Percentiles rank a stretch among this genome's conserved stretches.
Conservation (phyloP, 23 tunicate species). For the Styela plicata region DNA sequence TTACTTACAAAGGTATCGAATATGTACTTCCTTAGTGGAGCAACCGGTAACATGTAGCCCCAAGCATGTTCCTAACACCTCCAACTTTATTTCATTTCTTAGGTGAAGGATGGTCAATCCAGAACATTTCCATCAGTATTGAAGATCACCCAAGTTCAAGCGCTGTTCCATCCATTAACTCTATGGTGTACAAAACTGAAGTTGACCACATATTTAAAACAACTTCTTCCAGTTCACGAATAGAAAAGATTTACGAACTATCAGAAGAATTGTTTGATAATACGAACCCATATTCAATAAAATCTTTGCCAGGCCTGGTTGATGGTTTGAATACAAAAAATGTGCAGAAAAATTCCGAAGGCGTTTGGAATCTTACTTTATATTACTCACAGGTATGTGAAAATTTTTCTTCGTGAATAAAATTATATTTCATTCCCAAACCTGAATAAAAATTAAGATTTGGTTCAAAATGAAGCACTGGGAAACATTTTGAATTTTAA, state of each 20-base stretch:
- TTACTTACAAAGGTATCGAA: no score
- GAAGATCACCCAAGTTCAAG: slow-evolving; percentile 29
- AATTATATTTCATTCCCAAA: no score
- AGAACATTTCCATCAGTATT: slow-evolving; percentile 5
- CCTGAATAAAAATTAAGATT: no score
- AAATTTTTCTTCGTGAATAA: no score
- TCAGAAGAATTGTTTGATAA: not conserved
- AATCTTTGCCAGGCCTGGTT: not conserved
- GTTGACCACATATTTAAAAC: slow-evolving; percentile 35
- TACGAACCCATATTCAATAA: not conserved
- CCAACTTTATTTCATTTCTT: no score
- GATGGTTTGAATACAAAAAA: not conserved
- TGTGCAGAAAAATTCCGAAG: not conserved
- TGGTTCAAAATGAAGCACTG: no score
- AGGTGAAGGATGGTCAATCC: slow-evolving; percentile 25
- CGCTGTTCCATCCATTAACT: not conserved
- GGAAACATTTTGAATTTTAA: no score
- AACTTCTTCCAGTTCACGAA: not conserved
- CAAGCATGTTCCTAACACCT: no score
- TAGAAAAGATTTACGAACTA: slow-evolving; percentile 28
- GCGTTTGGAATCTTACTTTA: slow-evolving; percentile 30
- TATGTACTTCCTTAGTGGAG: no score
- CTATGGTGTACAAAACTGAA: slow-evolving; percentile 26
- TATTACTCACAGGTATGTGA: slow-evolving; percentile 12
- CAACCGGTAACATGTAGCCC: no score